These are phyloP conservation scores for Chamaea fasciata DNA, from an alignment of 2,113 vertebrate genomes.

Conservation along the genomic window DNA sequence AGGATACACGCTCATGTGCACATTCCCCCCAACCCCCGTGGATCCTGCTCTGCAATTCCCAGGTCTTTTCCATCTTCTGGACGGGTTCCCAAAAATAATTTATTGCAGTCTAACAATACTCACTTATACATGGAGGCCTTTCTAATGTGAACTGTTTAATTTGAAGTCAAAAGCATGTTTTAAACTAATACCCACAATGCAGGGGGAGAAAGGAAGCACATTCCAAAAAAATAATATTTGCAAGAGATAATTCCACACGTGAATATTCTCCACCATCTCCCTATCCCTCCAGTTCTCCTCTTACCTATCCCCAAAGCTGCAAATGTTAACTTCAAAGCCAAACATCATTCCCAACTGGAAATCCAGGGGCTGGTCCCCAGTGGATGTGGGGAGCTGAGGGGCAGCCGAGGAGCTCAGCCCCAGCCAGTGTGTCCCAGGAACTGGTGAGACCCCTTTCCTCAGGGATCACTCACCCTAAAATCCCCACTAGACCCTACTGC, in stretches of 20 bases:
- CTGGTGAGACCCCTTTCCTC: background rate
- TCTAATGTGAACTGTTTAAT: background rate
- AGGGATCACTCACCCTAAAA: background rate
- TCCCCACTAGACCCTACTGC: fast-evolving
- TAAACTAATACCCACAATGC: background rate
- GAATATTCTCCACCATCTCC: background rate
- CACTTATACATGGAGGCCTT: background rate
- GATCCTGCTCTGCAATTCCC: background rate
- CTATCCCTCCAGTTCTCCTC: background rate
- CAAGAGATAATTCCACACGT: background rate
- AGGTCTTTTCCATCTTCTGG: background rate
- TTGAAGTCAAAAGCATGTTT: background rate
- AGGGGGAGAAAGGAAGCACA: background rate
- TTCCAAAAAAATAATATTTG: background rate
- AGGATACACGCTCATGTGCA: fast-evolving
- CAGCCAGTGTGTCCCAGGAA: fast-evolving
- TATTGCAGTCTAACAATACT: background rate
- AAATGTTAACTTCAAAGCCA: background rate
- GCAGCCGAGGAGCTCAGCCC: background rate
- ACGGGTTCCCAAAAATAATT: background rate
- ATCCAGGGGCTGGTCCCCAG: background rate
- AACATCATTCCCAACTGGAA: background rate
- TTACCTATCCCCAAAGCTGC: background rate
- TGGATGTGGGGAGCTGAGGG: background rate
- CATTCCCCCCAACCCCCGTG: fast-evolving